Conservation (phyloP, 2,888 invertebrate species). For the Amblyteles armatorius region DNA sequence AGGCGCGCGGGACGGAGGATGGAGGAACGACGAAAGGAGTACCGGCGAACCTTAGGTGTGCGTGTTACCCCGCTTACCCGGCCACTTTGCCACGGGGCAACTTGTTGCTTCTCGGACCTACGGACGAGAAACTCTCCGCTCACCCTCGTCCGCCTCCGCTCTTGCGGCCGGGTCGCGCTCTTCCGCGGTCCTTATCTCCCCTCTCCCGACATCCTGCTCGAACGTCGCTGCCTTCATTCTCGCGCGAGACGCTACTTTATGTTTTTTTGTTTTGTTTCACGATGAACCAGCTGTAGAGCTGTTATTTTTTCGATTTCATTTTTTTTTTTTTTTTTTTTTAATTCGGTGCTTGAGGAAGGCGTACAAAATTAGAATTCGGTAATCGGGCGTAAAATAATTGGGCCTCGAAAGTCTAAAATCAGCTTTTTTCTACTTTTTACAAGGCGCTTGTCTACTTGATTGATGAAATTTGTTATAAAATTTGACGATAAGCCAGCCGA, state of each 20-base stretch:
- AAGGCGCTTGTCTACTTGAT: no score
- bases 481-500: no score
- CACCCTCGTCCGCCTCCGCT: constrained; percentile 33
- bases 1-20: not conserved
- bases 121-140: constrained; percentile 5
- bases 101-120: constrained; percentile 66
- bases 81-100: constrained; percentile 62
- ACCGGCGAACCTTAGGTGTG: constrained; percentile 41
- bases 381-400: no score
- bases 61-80: constrained; percentile 58
- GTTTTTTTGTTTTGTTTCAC: not conserved
- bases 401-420: no score
- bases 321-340: no score
- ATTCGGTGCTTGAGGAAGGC: not conserved
- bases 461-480: no score
- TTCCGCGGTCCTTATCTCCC: not conserved
- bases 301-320: not conserved
- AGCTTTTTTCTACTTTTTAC: no score
- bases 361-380: not conserved
- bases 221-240: not conserved
- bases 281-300: not conserved
- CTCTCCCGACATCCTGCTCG: not conserved
- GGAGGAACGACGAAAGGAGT: constrained; percentile 21
- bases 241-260: not conserved
- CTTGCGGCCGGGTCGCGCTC: constrained; percentile 16